A percentile compares a stretch with the other conserved stretches of the same genome.
phyloP scores from a whole-genome alignment of 2,113 vertebrate genomes.

The Seriola rivoliana region DNA sequence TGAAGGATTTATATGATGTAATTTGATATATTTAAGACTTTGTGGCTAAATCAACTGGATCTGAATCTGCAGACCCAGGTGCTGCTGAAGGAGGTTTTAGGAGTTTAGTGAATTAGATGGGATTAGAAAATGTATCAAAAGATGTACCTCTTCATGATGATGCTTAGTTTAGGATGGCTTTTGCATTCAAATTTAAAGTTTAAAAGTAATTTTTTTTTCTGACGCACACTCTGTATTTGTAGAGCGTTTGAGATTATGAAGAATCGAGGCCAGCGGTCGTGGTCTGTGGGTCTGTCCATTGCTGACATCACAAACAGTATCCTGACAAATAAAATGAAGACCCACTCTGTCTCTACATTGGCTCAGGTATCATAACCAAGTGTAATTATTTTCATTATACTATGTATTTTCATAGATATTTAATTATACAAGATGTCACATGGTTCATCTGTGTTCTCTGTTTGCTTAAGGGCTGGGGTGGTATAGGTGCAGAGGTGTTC shows the following conservation, averaged over 20 bases:
- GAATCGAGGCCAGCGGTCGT: conserved; percentile 92
- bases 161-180: not conserved
- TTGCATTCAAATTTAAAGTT: not conserved
- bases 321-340: conserved; percentile 88
- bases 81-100: not conserved
- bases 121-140: not conserved
- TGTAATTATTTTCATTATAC: not conserved
- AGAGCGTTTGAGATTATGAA: conserved; percentile 93
- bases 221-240: not conserved
- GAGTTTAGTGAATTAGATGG: not conserved
- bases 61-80: not conserved
- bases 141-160: not conserved
- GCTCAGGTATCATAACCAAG: conserved; percentile 87
- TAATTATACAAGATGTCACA: not conserved
- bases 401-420: not conserved
- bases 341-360: conserved; percentile 92
- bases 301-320: conserved; percentile 93
- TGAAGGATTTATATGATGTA: not conserved
- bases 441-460: not conserved
- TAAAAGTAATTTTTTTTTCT: not conserved
- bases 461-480: conserved; percentile 87
- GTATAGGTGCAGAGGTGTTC: conserved; percentile 91
- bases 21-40: not conserved
- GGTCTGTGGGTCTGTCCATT: conserved; percentile 94
- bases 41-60: not conserved